These are phyloP conservation scores for Microtus ochrogaster DNA, from an alignment of 2,113 vertebrate genomes.

Conservation along the genomic window DNA sequence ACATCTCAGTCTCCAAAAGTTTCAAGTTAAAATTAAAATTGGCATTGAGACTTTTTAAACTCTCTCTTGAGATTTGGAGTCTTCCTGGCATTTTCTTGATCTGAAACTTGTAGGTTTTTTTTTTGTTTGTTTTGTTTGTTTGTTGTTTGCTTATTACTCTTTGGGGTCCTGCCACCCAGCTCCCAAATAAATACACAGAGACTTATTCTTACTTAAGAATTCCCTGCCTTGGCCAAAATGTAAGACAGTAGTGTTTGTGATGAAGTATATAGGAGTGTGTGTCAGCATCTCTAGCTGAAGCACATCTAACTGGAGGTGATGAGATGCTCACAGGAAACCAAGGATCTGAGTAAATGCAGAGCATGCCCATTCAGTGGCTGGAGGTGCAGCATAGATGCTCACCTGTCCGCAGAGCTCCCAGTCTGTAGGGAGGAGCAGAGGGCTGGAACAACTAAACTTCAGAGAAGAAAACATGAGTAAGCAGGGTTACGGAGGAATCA, in stretches of 20 bases:
- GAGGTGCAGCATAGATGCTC: not conserved
- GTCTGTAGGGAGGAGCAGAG: not conserved
- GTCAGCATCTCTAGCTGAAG: not conserved
- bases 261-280: not conserved
- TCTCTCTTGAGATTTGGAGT: not conserved
- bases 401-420: not conserved
- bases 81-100: not conserved
- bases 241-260: not conserved
- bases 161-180: not conserved
- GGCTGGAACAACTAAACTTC: not conserved
- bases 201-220: not conserved
- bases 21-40: constrained; percentile 47
- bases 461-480: no score
- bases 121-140: no score
- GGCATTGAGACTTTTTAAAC: not conserved
- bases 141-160: not conserved
- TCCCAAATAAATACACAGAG: not conserved
- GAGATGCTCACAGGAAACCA: not conserved
- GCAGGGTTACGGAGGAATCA: no score
- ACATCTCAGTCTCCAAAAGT: not conserved
- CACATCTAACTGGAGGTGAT: not conserved
- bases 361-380: not conserved
- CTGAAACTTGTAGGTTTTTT: not conserved
- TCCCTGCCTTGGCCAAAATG: not conserved
- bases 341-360: not conserved